Evolutionary conservation across 2,888 invertebrate genomes (phyloP), one percentile per base, ranked within the genome.

Genomic region (Ectemnius cavifrons): DNA sequence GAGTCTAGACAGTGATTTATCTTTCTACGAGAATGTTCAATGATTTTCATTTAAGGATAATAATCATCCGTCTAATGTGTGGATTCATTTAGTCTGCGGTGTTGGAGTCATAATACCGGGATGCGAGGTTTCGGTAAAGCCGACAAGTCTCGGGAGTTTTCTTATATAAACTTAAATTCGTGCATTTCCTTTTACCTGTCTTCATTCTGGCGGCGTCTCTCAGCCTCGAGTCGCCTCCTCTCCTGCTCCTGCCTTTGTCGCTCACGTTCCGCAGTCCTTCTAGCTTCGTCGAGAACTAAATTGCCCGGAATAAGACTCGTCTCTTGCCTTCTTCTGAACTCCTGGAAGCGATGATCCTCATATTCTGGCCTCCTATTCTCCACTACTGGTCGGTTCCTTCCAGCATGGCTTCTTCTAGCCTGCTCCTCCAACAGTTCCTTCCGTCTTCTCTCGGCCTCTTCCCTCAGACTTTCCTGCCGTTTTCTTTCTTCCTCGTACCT

Each of bases 401-500:
- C 67, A 59, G 23, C 58, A 27, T 64, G 59, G 16, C 45, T 67
- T 60, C 67, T 73, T 63, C 76, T 80, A 27, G 56, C 62, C 63
- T 63, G 78, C 68, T 67, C 73, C 67, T 52, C 77, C 47, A 69
- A 57, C 69, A 63, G 27, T 28, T 73, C 67, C 20, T 78, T 75
- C 46, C 69, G 68, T 60, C 79, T 73, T 23, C 71, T 82, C 46
- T 83, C 83, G 4, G 71, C 78, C 13, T 75, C 68, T 16, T 68
- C 46, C 37, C 71, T 67, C 2, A 18, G 66, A 4, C 61, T 65
- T 37, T 76, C 78, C 23, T 78, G 63, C 16, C 80, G 73, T 62
- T 73, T 79, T 59, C 75, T 70, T 4, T 80, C 65, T 57, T 81
- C 84, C 46, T 80, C 82, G 73, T 83, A 83, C 14, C 68, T 75